Evolutionary conservation across 2,888 invertebrate species (phyloP).

Genomic region (Sphinx pinastri): DNA sequence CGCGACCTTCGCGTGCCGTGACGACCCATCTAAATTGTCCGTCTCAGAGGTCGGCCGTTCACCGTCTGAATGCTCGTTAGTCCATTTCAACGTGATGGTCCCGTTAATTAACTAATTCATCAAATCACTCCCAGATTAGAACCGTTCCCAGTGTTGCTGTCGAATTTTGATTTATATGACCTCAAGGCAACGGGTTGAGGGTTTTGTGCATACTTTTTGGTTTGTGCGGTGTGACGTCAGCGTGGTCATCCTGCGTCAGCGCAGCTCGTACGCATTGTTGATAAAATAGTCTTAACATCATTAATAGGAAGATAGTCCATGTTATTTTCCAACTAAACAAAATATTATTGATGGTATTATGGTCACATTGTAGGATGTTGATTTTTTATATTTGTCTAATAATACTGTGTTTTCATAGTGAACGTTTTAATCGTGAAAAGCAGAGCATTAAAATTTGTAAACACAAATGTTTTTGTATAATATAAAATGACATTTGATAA

Average conservation of each 20-base stretch:
- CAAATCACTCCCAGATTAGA: slow-evolving; percentile 28
- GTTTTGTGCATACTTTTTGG: neutral
- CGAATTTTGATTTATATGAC: slow-evolving; percentile 26
- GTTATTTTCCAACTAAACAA: too few species aligned
- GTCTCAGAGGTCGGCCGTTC: slow-evolving; percentile 50
- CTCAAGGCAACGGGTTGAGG: neutral
- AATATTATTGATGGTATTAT: too few species aligned
- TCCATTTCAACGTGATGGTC: slow-evolving; percentile 59
- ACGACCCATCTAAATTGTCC: slow-evolving; percentile 39
- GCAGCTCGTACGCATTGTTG: too few species aligned
- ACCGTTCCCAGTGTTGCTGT: neutral
- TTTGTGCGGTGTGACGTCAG: too few species aligned
- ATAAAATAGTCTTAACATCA: too few species aligned
- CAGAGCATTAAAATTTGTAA: too few species aligned
- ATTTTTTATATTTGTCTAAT: too few species aligned
- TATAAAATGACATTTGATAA: neutral
- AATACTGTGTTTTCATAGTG: too few species aligned
- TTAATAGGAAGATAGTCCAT: too few species aligned
- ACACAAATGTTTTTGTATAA: neutral
- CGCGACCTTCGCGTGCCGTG: slow-evolving; percentile 15
- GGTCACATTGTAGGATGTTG: too few species aligned
- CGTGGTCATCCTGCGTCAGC: too few species aligned
- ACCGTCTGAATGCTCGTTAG: slow-evolving; percentile 58
- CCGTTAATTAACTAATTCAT: slow-evolving; percentile 55
- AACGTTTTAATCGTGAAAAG: too few species aligned